These are phyloP conservation scores for Elephantulus edwardii DNA, from an alignment of 2,113 vertebrate genomes.

Conservation along the genomic window DNA sequence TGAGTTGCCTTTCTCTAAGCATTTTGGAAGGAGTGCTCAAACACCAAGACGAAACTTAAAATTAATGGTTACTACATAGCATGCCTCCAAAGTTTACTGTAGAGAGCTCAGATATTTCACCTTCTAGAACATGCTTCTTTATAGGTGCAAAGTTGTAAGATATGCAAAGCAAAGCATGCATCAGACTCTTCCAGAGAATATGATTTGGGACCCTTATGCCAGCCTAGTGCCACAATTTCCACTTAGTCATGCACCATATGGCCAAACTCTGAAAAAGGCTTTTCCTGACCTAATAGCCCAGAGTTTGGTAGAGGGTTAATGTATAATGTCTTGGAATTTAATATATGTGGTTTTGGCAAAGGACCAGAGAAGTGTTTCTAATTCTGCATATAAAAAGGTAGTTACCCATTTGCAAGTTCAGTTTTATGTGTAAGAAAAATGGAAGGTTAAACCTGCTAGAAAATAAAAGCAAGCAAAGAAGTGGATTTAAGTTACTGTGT, in stretches of 20 bases:
- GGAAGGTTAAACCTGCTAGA: conserved; percentile 72
- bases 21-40: conserved; percentile 47
- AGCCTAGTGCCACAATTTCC: background rate
- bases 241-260: background rate
- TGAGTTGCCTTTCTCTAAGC: conserved; percentile 43
- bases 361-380: conserved; percentile 59
- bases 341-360: conserved; percentile 17
- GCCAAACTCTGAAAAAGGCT: background rate
- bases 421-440: conserved; percentile 76
- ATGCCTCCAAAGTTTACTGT: conserved; percentile 56
- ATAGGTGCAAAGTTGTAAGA: conserved; percentile 56
- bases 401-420: conserved; percentile 71
- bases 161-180: background rate
- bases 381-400: conserved; percentile 48
- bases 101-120: conserved; percentile 5
- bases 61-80: conserved; percentile 27
- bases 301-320: conserved; percentile 10
- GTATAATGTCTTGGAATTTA: conserved; percentile 4
- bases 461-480: conserved; percentile 57
- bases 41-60: conserved; percentile 35
- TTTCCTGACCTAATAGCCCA: background rate
- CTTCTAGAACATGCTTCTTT: conserved; percentile 20
- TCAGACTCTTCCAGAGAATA: conserved; percentile 27
- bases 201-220: background rate
- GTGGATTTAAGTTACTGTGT: conserved; percentile 79